phyloP scores from a whole-genome alignment of 2,113 vertebrate genomes.

The Neogale vison region DNA sequence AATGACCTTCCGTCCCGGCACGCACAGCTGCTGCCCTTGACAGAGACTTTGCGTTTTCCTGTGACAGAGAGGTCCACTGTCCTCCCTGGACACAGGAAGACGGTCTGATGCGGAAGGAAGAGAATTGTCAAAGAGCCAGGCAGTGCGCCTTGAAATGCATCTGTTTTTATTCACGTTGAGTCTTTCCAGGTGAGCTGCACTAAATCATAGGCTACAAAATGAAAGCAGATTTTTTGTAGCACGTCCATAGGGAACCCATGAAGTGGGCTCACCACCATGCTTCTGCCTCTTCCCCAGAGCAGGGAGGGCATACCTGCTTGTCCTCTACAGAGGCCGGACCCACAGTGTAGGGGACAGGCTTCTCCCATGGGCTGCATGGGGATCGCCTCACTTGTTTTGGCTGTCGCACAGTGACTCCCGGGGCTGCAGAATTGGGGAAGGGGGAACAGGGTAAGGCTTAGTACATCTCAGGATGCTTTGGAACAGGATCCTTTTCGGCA shows the following conservation, averaged over 20 bases:
- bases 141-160: slow-evolving; percentile 43
- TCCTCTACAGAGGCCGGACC: background rate
- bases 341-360: background rate
- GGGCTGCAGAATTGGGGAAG: background rate
- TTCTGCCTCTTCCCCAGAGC: background rate
- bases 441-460: background rate
- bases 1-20: background rate
- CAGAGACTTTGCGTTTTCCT: background rate
- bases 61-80: background rate
- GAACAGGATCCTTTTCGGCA: background rate
- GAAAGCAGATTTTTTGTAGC: slow-evolving; percentile 64
- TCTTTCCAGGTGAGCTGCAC: slow-evolving; percentile 82
- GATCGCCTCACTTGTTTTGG: background rate
- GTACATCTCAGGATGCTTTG: background rate
- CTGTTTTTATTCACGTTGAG: slow-evolving; percentile 74
- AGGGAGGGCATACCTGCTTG: background rate
- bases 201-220: slow-evolving; percentile 62
- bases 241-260: background rate
- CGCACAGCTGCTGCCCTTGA: background rate
- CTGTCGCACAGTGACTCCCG: background rate
- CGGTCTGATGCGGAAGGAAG: slow-evolving; percentile 51
- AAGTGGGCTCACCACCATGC: accelerated
- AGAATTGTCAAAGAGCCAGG: slow-evolving; percentile 57
- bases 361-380: background rate
- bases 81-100: slow-evolving; percentile 24